Percentiles rank a stretch among this genome's conserved stretches.
These are phyloP conservation scores for Platycnemis pennipes DNA, from an alignment of 2,888 invertebrate species.

Conservation along the genomic window DNA sequence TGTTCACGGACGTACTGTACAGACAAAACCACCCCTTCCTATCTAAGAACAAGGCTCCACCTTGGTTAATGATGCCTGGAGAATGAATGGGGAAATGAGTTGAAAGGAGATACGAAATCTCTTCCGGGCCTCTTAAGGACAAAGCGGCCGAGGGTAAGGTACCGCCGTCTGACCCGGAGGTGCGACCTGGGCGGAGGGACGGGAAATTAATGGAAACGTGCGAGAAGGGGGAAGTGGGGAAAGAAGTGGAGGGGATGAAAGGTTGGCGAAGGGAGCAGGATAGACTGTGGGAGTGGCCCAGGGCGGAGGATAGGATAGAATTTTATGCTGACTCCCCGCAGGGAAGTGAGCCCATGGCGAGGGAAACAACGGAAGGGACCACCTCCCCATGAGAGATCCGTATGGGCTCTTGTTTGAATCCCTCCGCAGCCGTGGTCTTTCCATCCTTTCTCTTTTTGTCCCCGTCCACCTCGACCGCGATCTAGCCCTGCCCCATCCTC, in stretches of 20 bases:
- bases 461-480: no score
- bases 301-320: background rate
- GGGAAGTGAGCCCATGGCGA: background rate
- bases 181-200: background rate
- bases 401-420: background rate
- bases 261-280: background rate
- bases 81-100: constrained; percentile 14
- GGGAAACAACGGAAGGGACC: background rate
- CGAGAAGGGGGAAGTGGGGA: constrained; percentile 41
- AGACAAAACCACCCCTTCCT: background rate
- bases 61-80: background rate
- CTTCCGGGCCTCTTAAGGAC: background rate
- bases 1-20: background rate
- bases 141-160: constrained; percentile 17
- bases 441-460: background rate
- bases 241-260: background rate
- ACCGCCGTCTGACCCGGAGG: background rate
- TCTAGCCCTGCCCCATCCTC: no score
- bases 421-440: background rate
- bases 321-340: background rate
- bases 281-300: background rate
- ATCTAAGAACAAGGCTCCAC: background rate
- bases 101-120: background rate
- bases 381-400: background rate
- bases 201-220: background rate